phyloP scores from a whole-genome alignment of 2,888 invertebrate genomes.

The Nemotelus nigrinus region DNA sequence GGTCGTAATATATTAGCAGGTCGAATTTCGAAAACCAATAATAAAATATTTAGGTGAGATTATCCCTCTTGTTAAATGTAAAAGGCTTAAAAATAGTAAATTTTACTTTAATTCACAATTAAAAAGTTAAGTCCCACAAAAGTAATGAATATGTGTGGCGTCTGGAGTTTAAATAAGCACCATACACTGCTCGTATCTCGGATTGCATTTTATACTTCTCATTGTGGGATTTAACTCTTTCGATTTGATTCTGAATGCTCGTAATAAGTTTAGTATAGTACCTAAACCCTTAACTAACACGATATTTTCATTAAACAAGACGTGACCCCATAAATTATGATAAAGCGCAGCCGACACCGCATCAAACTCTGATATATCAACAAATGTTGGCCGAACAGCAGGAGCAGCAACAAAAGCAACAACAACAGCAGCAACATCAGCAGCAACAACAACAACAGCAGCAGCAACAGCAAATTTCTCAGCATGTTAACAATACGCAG shows the following conservation, averaged over 20 bases:
- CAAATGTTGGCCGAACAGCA: conserved; percentile 63
- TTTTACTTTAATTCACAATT: no score
- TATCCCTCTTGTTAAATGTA: no score
- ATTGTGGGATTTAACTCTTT: no score
- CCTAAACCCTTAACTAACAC: background rate
- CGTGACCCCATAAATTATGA: conserved; percentile 61
- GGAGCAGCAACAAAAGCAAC: conserved; percentile 57
- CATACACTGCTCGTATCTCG: no score
- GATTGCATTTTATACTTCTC: no score
- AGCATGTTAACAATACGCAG: conserved; percentile 53
- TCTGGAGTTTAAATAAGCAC: no score
- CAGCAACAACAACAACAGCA: conserved; percentile 59
- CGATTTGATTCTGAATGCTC: no score
- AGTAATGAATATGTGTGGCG: no score
- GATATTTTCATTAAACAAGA: no score
- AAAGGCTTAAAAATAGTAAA: no score
- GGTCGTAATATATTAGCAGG: conserved; percentile 62
- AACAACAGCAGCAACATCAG: conserved; percentile 55
- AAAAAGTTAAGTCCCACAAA: no score
- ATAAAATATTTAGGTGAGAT: conserved; percentile 57
- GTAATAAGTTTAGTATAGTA: background rate
- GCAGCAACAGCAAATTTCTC: conserved; percentile 54
- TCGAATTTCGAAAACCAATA: conserved; percentile 60
- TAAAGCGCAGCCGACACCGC: conserved; percentile 64
- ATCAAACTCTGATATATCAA: conserved; percentile 65